Evolutionary conservation across 2,888 invertebrate genomes (phyloP).

Genomic region (Cerastis leucographa): DNA sequence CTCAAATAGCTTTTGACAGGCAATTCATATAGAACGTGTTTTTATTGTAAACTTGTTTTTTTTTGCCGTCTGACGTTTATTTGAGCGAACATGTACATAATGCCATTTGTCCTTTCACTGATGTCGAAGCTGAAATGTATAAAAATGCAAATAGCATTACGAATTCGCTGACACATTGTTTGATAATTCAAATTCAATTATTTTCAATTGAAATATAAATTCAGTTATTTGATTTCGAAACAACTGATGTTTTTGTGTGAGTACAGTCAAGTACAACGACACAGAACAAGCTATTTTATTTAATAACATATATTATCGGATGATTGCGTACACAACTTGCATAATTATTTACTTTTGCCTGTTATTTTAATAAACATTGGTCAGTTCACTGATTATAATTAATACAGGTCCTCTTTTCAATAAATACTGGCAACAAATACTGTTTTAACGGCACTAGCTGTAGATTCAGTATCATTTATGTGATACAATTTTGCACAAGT

Average conservation of each 20-base stretch:
- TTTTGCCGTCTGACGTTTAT: conserved; percentile 29
- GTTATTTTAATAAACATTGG: conserved; percentile 6
- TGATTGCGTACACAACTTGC: background rate
- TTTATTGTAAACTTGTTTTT: conserved; percentile 17
- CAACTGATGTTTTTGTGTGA: conserved; percentile 10
- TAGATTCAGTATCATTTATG: background rate
- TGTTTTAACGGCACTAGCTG: background rate
- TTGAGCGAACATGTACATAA: conserved; percentile 36
- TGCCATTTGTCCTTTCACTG: conserved; percentile 34
- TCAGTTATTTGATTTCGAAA: conserved; percentile 22
- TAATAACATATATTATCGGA: background rate
- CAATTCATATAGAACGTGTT: conserved; percentile 38
- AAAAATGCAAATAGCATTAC: conserved; percentile 50
- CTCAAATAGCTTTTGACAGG: conserved; percentile 44
- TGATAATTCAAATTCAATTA: conserved; percentile 39
- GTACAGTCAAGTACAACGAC: conserved; percentile 9
- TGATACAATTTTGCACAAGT: background rate
- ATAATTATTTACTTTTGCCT: background rate
- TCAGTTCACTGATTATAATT: background rate
- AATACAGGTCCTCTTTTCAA: background rate
- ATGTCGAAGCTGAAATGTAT: conserved; percentile 23
- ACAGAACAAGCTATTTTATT: background rate
- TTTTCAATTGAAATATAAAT: conserved; percentile 46
- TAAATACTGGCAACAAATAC: background rate
- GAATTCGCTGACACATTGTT: conserved; percentile 44